These are phyloP conservation scores for Aphis craccivora DNA, from an alignment of 1,140 invertebrate species.

Conservation along the genomic window DNA sequence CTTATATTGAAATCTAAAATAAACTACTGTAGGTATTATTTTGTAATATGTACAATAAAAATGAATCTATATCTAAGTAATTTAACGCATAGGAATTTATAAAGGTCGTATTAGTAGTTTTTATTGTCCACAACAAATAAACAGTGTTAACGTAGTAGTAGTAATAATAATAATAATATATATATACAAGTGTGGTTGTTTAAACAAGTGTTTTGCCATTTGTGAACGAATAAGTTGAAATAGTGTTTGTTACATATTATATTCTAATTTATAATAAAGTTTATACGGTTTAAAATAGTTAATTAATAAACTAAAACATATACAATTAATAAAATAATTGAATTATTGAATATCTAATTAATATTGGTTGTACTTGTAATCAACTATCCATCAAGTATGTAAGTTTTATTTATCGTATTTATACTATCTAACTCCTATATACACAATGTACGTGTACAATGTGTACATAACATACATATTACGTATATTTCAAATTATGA, in stretches of 20 bases:
- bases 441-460: too few species aligned
- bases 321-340: background rate
- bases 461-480: too few species aligned
- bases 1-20: background rate
- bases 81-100: background rate
- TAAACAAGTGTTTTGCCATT: conserved; percentile 53
- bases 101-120: background rate
- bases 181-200: conserved; percentile 40
- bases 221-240: conserved; percentile 39
- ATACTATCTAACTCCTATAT: too few species aligned
- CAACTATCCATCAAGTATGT: background rate
- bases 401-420: background rate
- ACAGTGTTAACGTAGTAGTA: background rate
- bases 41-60: background rate
- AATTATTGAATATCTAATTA: background rate
- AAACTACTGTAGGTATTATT: background rate
- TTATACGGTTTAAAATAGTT: background rate
- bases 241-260: background rate
- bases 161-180: background rate
- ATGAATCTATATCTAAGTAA: background rate
- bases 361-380: background rate
- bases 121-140: background rate
- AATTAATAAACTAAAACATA: background rate
- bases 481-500: background rate
- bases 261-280: background rate